These are phyloP conservation scores for Globodera rostochiensis DNA, from an alignment of 1,140 invertebrate species.

Conservation along the genomic window DNA sequence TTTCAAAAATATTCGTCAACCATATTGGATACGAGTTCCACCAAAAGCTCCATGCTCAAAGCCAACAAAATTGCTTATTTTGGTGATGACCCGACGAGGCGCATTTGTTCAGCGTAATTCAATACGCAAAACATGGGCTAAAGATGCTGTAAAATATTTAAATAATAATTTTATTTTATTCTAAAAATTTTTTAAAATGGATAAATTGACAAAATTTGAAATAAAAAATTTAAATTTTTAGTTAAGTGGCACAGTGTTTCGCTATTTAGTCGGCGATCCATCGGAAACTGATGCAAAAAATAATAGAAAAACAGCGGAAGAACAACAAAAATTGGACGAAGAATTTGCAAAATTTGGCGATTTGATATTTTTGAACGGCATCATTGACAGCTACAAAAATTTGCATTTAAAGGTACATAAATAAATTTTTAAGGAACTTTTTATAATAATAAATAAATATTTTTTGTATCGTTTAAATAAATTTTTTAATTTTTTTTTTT, in stretches of 20 bases:
- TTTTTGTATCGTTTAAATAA: not conserved
- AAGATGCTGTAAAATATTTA: slow-evolving; percentile 1
- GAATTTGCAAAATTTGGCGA: slow-evolving; percentile 15
- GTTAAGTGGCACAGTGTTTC: slow-evolving; percentile 4
- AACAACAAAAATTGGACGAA: not conserved
- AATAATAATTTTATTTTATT: slow-evolving; percentile 1
- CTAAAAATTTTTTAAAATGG: not conserved
- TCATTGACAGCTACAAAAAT: slow-evolving; percentile 13
- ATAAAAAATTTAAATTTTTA: not conserved
- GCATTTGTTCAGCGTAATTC: slow-evolving; percentile 12
- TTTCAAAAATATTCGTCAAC: slow-evolving; percentile 23
- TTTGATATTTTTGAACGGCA: slow-evolving; percentile 21
- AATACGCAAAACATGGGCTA: slow-evolving; percentile 24
- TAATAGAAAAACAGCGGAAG: not conserved
- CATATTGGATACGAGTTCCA: not conserved
- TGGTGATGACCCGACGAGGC: slow-evolving; percentile 18
- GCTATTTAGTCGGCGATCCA: slow-evolving; percentile 18
- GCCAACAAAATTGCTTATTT: slow-evolving; percentile 19
- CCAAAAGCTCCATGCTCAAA: not conserved
- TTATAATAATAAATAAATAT: not conserved
- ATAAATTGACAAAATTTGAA: not conserved
- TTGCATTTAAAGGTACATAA: slow-evolving; percentile 20
- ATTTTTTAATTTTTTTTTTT: too few species aligned
- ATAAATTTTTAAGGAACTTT: too few species aligned
- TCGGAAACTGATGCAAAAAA: slow-evolving; percentile 9